A percentile compares a stretch with the other conserved stretches of the same genome.
These are phyloP conservation scores for Dasyornis broadbenti DNA, from an alignment of 2,113 vertebrate genomes.

Conservation along the genomic window DNA sequence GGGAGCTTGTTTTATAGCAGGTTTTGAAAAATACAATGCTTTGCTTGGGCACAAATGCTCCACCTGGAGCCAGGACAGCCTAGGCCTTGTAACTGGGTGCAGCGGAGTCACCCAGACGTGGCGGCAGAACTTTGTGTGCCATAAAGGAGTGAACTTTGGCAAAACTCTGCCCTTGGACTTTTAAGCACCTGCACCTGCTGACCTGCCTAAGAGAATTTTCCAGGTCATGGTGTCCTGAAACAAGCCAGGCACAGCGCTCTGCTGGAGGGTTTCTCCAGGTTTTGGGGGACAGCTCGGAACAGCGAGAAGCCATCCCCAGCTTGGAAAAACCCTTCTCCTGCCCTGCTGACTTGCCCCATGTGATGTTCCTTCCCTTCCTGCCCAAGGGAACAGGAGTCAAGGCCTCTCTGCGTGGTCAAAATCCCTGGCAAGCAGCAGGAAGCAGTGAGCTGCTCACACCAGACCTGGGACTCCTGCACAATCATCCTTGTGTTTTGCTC, in stretches of 20 bases:
- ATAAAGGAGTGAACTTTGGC: conserved; percentile 25
- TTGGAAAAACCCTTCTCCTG: neutral
- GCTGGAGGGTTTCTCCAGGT: neutral
- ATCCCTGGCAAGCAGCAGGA: neutral
- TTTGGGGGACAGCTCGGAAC: neutral
- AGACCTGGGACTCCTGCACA: accelerated
- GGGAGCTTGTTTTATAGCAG: neutral
- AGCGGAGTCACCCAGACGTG: accelerated
- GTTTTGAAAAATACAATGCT: neutral
- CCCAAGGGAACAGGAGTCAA: neutral
- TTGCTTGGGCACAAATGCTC: neutral
- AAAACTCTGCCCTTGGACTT: conserved; percentile 5
- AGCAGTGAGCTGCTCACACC: neutral
- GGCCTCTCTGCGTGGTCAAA: accelerated
- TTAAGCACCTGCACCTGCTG: neutral
- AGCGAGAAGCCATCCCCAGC: accelerated
- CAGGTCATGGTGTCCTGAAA: neutral
- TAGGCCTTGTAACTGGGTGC: neutral
- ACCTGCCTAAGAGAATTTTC: neutral
- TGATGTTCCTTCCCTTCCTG: neutral
- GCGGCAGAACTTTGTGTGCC: neutral
- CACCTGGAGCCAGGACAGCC: neutral
- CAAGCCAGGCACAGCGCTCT: accelerated
- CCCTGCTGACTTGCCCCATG: neutral
- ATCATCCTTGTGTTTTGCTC: neutral